Conservation (phyloP, 2,113 vertebrate genomes). For the Ochotona curzoniae region DNA sequence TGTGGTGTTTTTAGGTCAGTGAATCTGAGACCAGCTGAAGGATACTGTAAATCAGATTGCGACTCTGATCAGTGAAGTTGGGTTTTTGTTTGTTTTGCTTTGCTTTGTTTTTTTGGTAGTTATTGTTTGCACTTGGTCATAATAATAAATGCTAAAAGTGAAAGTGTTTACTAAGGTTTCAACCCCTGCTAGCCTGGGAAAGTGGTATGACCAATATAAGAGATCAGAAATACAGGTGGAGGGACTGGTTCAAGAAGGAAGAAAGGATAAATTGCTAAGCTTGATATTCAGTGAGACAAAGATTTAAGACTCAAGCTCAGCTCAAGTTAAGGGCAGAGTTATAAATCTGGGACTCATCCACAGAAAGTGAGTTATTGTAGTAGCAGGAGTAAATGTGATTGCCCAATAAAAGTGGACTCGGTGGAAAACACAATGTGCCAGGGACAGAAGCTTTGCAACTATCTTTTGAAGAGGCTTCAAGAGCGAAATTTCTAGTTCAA, state of each 20-base stretch:
- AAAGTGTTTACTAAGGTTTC: background rate
- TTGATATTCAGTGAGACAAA: slow-evolving; percentile 29
- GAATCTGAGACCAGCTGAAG: background rate
- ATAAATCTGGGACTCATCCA: background rate
- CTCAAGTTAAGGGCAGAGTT: slow-evolving; percentile 52
- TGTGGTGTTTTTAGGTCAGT: background rate
- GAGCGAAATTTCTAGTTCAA: slow-evolving; percentile 18
- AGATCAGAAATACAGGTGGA: background rate
- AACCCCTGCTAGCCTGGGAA: background rate
- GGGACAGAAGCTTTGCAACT: slow-evolving; percentile 47
- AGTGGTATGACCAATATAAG: background rate
- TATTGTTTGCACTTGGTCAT: slow-evolving; percentile 20
- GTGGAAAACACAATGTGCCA: background rate
- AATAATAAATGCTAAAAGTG: slow-evolving; percentile 3
- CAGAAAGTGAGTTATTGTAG: slow-evolving; percentile 8
- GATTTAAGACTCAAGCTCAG: background rate
- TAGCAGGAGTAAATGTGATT: slow-evolving; percentile 33
- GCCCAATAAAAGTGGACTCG: slow-evolving; percentile 1
- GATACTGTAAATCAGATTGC: background rate
- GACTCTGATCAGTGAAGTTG: background rate
- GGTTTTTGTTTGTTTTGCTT: too few relatives aligned
- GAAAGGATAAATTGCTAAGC: background rate
- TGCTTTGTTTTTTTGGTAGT: background rate
- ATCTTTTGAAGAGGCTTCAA: slow-evolving; percentile 14
- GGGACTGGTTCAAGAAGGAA: background rate